Evolutionary conservation across 1,140 invertebrate species (phyloP).

Genomic region (Thalassaphorura encarpata): DNA sequence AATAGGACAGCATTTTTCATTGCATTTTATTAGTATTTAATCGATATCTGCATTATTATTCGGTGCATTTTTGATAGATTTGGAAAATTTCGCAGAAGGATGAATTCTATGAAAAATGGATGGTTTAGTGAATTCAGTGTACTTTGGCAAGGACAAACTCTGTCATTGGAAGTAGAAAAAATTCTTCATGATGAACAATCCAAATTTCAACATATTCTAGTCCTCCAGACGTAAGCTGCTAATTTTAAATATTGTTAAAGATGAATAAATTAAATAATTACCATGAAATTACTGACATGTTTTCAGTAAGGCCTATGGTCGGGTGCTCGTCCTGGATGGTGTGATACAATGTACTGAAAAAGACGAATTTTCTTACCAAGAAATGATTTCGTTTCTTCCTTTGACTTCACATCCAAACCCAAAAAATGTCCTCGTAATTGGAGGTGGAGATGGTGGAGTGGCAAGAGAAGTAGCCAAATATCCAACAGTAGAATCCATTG

Average conservation of each 20-base stretch:
- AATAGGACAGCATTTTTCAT: no score
- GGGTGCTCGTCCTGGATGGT: slow-evolving; percentile 82
- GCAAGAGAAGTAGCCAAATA: slow-evolving; percentile 93
- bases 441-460: slow-evolving; percentile 88
- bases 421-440: slow-evolving; percentile 81
- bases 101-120: slow-evolving; percentile 58
- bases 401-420: slow-evolving; percentile 84
- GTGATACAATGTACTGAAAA: slow-evolving; percentile 93
- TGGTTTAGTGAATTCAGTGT: slow-evolving; percentile 86
- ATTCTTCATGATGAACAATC: slow-evolving; percentile 73
- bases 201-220: slow-evolving; percentile 77
- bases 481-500: slow-evolving; percentile 71
- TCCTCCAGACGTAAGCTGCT: slow-evolving; percentile 71
- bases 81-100: slow-evolving; percentile 29
- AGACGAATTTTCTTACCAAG: slow-evolving; percentile 97
- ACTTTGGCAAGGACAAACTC: slow-evolving; percentile 82
- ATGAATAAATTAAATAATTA: not conserved
- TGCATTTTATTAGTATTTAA: no score
- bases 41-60: no score
- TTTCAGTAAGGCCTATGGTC: slow-evolving; percentile 72
- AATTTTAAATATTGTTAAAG: not conserved
- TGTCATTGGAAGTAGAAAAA: slow-evolving; percentile 79
- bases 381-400: slow-evolving; percentile 94
- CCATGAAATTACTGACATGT: slow-evolving; percentile 7
- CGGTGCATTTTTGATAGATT: no score